phyloP scores from a whole-genome alignment of 2,797 vertebrate genomes.

The Lacerta agilis region DNA sequence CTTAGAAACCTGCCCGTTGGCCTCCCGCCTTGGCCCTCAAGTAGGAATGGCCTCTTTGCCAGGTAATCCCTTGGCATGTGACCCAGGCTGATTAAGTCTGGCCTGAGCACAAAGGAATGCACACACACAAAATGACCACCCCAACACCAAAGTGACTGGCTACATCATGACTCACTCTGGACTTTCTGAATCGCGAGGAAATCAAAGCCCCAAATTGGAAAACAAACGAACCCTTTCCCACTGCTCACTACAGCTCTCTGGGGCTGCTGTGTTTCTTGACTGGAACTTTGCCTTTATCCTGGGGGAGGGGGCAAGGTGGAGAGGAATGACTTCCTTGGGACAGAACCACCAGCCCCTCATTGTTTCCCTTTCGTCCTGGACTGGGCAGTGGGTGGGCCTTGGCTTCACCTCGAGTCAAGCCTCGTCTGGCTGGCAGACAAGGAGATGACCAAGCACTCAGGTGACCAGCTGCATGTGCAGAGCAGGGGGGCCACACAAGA shows the following conservation, averaged over 20 bases:
- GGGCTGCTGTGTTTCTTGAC: not conserved
- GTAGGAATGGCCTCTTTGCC: not conserved
- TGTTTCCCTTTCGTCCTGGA: not conserved
- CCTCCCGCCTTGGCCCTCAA: not conserved
- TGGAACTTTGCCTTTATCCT: too few relatives aligned
- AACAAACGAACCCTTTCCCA: not conserved
- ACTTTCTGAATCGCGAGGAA: not conserved
- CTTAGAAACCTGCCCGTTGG: not conserved
- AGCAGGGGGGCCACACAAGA: not conserved
- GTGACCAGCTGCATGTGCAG: too few relatives aligned
- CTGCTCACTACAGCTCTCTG: not conserved
- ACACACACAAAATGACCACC: not conserved
- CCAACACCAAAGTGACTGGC: too few relatives aligned
- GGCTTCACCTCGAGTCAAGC: not conserved
- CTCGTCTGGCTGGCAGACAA: not conserved
- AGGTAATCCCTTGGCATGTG: not conserved
- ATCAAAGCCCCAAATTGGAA: not conserved
- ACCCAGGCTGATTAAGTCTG: not conserved
- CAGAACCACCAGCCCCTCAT: not conserved
- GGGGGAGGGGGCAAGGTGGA: not conserved
- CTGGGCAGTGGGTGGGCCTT: not conserved
- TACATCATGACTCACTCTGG: not conserved
- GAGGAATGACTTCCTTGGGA: not conserved
- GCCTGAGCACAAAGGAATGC: not conserved
- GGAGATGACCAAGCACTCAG: not conserved